phyloP scores from a whole-genome alignment of 2,888 invertebrate genomes.

The Rugalucina vietnamica region DNA sequence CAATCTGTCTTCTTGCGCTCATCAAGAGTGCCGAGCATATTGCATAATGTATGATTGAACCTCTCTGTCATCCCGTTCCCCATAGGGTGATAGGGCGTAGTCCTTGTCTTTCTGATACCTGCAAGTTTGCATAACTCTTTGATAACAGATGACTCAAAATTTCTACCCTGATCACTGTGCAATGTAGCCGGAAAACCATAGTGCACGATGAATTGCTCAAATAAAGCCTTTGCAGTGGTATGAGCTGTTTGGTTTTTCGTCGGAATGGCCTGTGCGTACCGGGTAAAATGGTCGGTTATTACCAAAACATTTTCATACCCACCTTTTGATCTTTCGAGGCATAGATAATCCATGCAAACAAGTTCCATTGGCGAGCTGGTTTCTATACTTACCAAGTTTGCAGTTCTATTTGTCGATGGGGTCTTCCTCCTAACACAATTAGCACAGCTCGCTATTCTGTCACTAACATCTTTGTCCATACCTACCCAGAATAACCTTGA shows the following conservation, averaged over 20 bases:
- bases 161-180: neutral
- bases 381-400: slow-evolving; percentile 15
- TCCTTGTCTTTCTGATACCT: neutral
- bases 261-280: slow-evolving; percentile 29
- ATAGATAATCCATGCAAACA: slow-evolving; percentile 25
- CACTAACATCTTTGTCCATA: slow-evolving; percentile 4
- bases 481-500: slow-evolving; percentile 24
- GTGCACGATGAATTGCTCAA: too few relatives aligned
- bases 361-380: slow-evolving; percentile 24
- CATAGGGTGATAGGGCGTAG: neutral
- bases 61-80: neutral
- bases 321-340: neutral
- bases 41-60: neutral
- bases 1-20: too few relatives aligned
- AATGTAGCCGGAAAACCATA: neutral
- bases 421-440: slow-evolving; percentile 7
- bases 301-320: slow-evolving; percentile 10
- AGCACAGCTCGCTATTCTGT: neutral
- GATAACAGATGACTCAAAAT: slow-evolving; percentile 39
- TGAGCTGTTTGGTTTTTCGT: slow-evolving; percentile 38
- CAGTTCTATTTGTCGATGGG: neutral
- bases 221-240: slow-evolving; percentile 33
- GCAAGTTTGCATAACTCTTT: slow-evolving; percentile 7
- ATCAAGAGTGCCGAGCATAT: neutral
- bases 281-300: slow-evolving; percentile 25